Evolutionary conservation across 2,113 vertebrate species (phyloP), one percentile per base, ranked within the genome.

Genomic region (Gnathochromis pfefferi): DNA sequence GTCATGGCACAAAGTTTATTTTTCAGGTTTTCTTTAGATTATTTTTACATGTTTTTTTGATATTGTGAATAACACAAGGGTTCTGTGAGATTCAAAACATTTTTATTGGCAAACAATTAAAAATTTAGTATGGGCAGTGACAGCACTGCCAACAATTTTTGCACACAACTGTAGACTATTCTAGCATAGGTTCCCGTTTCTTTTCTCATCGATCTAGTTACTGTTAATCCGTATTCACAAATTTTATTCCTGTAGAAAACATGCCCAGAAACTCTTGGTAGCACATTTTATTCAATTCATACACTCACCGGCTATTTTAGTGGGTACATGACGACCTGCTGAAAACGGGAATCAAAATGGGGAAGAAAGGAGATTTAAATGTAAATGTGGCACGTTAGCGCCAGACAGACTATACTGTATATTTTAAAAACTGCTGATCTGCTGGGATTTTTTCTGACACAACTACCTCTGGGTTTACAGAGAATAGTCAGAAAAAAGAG

Each of bases 1-100:
- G n/a, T 40, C 35, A 21, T 23, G 11, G 12, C 35, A 21, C 63
- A 40, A 40, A 68, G 63, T 40, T 68, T 14, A 40, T 40, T 68
- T 68, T 68, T 68, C 63, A 40, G 19, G 2, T 40, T 68, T 68
- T 40, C 3, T 40, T 40, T 40, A 38, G 31, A 65, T 65, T 38
- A 7, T 38, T 65, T n/a, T 65, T 12, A 38, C 31, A 40, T 21
- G 4, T 9, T 68, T 68, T 12, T 68, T 21, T 40, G 33, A 38
- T 65, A 40, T 21, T 68, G 63, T 40, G 63, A 68, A 40, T 14
- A 68, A 40, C 35, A 68, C n/a, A 23, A 68, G 63, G 63, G 35
- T 68, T 68, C 35, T 68, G 63, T 40, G 35, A 21, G 63, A 2
- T 68, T 68, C 63, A 23, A 68, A 40, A 23, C 19, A 40, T 23